Percentiles rank a stretch among this genome's conserved stretches.
These are phyloP conservation scores for Orthosia incerta DNA, from an alignment of 2,888 invertebrate species.

Conservation along the genomic window DNA sequence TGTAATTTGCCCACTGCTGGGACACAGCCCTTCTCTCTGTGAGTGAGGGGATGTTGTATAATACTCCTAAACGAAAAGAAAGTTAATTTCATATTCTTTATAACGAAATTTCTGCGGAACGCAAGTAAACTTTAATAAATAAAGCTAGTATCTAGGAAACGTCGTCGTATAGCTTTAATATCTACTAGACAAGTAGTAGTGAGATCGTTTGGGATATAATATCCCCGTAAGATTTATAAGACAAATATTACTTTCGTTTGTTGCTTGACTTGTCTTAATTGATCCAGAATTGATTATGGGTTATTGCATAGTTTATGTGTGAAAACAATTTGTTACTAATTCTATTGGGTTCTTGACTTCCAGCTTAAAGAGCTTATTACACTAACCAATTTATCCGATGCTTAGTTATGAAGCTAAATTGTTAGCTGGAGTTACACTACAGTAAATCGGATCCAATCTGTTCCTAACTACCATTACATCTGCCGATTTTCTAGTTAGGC, in stretches of 20 bases:
- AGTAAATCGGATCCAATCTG: too few relatives aligned
- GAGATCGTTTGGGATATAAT: conserved; percentile 21
- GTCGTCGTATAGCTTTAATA: not conserved
- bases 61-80: not conserved
- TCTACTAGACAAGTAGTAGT: conserved; percentile 1
- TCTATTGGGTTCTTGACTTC: not conserved
- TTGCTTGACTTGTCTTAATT: conserved; percentile 4
- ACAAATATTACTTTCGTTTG: conserved; percentile 32
- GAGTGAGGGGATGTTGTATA: too few relatives aligned
- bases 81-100: not conserved
- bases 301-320: not conserved
- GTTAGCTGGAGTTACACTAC: too few relatives aligned
- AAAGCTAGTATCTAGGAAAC: not conserved
- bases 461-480: too few relatives aligned
- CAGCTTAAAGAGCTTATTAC: too few relatives aligned
- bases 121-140: not conserved
- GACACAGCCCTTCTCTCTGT: too few relatives aligned
- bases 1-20: too few relatives aligned
- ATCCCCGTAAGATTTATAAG: conserved; percentile 1
- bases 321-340: conserved; percentile 3
- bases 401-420: too few relatives aligned
- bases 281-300: not conserved
- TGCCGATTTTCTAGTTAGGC: too few relatives aligned
- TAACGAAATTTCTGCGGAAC: not conserved
- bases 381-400: too few relatives aligned